Percentiles rank a stretch among this genome's conserved stretches.
Conservation (phyloP, 2,113 vertebrate genomes). For the Prolemur simus region DNA sequence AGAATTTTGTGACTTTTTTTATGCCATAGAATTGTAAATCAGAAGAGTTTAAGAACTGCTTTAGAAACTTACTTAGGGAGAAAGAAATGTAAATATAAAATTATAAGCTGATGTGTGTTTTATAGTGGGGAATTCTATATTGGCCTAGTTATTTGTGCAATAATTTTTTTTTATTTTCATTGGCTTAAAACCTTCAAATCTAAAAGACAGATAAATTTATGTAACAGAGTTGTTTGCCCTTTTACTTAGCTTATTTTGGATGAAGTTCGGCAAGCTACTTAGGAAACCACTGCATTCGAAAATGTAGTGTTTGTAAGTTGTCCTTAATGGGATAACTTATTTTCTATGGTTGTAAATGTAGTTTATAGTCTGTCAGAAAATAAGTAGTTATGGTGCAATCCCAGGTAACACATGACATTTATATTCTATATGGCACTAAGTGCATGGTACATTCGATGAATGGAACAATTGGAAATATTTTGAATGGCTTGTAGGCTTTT, state of each 20-base stretch:
- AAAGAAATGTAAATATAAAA: neutral
- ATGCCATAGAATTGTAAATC: neutral
- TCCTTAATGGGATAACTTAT: neutral
- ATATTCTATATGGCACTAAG: neutral
- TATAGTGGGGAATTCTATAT: neutral
- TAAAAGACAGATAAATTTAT: neutral
- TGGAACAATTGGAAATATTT: neutral
- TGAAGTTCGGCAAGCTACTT: neutral
- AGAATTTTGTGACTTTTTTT: neutral
- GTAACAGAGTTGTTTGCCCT: neutral
- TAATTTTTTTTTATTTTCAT: constrained; percentile 11
- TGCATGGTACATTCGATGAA: neutral
- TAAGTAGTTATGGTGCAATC: neutral
- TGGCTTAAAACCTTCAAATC: neutral
- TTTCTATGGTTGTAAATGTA: constrained; percentile 6
- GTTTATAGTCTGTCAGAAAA: neutral
- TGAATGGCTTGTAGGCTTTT: neutral
- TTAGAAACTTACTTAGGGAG: neutral
- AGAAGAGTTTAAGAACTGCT: neutral
- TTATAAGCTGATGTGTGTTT: neutral
- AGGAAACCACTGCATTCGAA: neutral
- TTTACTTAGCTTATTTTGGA: neutral
- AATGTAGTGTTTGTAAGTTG: neutral
- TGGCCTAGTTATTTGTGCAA: neutral
- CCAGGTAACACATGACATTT: neutral